Evolutionary conservation across 1,140 invertebrate species (phyloP).

Genomic region (Melipona quadrifasciata): DNA sequence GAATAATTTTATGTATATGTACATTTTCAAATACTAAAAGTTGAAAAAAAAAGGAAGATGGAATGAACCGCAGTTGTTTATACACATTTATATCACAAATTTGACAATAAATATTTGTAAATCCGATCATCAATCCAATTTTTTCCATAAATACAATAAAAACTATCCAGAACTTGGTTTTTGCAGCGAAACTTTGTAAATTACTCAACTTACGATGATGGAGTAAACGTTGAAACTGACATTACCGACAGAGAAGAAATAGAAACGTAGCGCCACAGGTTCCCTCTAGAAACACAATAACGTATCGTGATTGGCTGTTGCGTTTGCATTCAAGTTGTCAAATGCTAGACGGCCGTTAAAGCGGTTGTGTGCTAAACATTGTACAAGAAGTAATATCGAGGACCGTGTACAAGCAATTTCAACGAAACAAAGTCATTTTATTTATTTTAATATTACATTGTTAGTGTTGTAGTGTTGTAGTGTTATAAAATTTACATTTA

Average conservation of each 20-base stretch:
- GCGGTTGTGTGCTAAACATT: constrained; percentile 38
- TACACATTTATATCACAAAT: constrained; percentile 70
- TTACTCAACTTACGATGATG: not conserved
- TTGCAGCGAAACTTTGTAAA: not conserved
- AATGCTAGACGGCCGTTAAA: constrained; percentile 72
- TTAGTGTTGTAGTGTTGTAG: not conserved
- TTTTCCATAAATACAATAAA: no score
- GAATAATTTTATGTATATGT: constrained; percentile 68
- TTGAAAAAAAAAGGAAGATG: constrained; percentile 32
- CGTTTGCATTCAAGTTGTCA: constrained; percentile 71
- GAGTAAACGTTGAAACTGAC: not conserved
- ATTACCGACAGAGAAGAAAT: constrained; percentile 38
- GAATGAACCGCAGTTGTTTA: constrained; percentile 54
- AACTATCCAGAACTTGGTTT: not conserved
- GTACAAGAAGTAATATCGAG: constrained; percentile 1
- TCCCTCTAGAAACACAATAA: not conserved
- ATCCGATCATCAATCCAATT: constrained; percentile 18
- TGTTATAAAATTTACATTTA: not conserved
- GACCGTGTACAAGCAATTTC: not conserved
- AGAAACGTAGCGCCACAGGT: constrained; percentile 10
- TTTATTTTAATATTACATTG: not conserved
- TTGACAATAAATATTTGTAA: constrained; percentile 71
- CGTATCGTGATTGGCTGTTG: constrained; percentile 41
- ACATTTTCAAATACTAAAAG: constrained; percentile 55
- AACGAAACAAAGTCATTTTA: not conserved